phyloP scores from a whole-genome alignment of 2,888 invertebrate species.

The Boloria euphrosyne region DNA sequence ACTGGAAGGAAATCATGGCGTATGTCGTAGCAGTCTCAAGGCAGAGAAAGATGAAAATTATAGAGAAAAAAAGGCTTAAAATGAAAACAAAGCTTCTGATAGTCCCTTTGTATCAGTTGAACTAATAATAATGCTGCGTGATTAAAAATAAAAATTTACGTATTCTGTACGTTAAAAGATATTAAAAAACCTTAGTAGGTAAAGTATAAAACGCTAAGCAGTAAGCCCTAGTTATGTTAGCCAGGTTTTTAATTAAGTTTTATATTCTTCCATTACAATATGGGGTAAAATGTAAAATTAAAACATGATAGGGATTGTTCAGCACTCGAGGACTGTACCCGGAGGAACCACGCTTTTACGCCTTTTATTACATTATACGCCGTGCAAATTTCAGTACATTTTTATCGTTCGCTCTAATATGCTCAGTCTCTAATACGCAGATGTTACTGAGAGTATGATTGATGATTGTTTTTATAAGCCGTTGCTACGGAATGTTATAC shows the following conservation, averaged over 20 bases:
- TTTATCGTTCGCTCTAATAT: slow-evolving; percentile 22
- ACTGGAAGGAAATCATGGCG: too few relatives aligned
- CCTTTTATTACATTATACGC: slow-evolving; percentile 23
- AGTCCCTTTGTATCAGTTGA: too few relatives aligned
- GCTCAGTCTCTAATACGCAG: slow-evolving; percentile 19
- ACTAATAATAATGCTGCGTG: too few relatives aligned
- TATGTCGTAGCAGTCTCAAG: too few relatives aligned
- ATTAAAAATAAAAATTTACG: too few relatives aligned
- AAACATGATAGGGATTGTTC: slow-evolving; percentile 27
- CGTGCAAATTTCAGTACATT: slow-evolving; percentile 21
- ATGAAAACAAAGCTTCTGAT: too few relatives aligned
- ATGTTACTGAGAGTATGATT: slow-evolving; percentile 21
- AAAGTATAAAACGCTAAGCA: not conserved
- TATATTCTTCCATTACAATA: slow-evolving; percentile 23
- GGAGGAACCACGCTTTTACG: slow-evolving; percentile 22
- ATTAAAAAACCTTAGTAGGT: too few relatives aligned
- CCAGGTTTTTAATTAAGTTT: slow-evolving; percentile 21
- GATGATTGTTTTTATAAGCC: slow-evolving; percentile 21
- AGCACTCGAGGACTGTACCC: slow-evolving; percentile 22
- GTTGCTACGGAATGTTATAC: slow-evolving; percentile 12
- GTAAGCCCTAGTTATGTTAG: slow-evolving; percentile 8
- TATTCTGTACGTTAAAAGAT: too few relatives aligned
- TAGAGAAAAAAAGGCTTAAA: too few relatives aligned
- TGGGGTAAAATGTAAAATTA: slow-evolving; percentile 26
- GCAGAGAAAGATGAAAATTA: too few relatives aligned